A percentile compares a stretch with the other conserved stretches of the same genome.
phyloP scores from a whole-genome alignment of 1,140 invertebrate species.

The Macrostomum lignano region DNA sequence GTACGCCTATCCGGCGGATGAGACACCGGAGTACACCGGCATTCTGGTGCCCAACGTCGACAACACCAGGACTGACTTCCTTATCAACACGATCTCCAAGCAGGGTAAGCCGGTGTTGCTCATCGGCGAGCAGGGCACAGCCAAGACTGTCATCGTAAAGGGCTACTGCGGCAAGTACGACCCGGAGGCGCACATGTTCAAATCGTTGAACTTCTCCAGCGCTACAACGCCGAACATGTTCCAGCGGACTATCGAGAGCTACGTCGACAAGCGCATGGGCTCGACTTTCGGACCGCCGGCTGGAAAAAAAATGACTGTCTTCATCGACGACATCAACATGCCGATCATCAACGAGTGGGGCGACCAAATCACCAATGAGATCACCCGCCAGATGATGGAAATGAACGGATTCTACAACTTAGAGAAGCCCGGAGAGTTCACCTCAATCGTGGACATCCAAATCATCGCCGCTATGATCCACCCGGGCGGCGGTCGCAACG shows the following conservation, averaged over 20 bases:
- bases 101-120: constrained; percentile 54
- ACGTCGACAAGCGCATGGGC: constrained; percentile 74
- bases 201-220: constrained; percentile 80
- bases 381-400: constrained; percentile 76
- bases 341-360: constrained; percentile 81
- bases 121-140: constrained; percentile 61
- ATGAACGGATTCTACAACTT: constrained; percentile 85
- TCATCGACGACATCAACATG: constrained; percentile 82
- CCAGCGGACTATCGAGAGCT: constrained; percentile 76
- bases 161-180: constrained; percentile 69
- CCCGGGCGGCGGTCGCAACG: constrained; percentile 51
- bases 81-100: constrained; percentile 57
- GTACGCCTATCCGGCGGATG: constrained; percentile 53
- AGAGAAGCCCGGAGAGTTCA: constrained; percentile 85
- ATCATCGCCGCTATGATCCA: constrained; percentile 84
- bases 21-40: constrained; percentile 54
- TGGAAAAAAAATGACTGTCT: constrained; percentile 69
- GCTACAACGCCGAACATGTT: constrained; percentile 75
- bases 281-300: constrained; percentile 70
- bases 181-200: constrained; percentile 50
- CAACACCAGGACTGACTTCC: constrained; percentile 64
- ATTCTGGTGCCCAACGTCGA: constrained; percentile 75
- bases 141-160: constrained; percentile 84
- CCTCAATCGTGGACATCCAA: constrained; percentile 52
- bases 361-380: constrained; percentile 72